Base-by-base conservation (phyloP, 2,113 vertebrate species). In the Catharus minimus region DNA sequence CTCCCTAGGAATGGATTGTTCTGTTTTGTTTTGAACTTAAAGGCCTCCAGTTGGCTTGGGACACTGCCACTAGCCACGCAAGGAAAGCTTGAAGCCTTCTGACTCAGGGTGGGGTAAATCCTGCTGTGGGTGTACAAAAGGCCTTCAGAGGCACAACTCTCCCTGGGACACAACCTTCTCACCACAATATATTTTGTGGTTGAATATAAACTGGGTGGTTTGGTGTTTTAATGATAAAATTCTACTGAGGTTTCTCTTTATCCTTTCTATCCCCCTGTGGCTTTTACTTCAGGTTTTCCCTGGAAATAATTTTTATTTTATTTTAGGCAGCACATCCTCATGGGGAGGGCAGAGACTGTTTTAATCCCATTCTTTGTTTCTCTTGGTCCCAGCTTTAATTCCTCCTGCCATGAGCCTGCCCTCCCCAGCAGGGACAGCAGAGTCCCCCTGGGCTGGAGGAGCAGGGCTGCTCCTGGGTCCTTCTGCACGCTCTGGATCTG, bases 31-130 rank as follows among this genome's bases (percentile, higher is more conserved):
- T 90, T 82, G 66, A 78, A 75, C 28, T 95, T 75, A 50, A 94
- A 93, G 69, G 58, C 73, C 62, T 94, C 73, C 81, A 86, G 38
- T 89, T 95, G 91, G 41, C 74, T 88, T 94, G 94, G 83, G 82
- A 83, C 20, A 44, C 26, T 95, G 93, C 76, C 92, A 91, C 49
- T 38, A 81, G 76, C 69, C 83, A 76, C 12, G 12, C 66, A 86
- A 88, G 64, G 86, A 90, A 72, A 90, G 46, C 55, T 5, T 68
- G 77, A 93, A 83, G 28, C 36, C 50, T 92, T 94, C 23, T 57
- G 91, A 15, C 55, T 47, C 15, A 14, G 57, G 33, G 66, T 66
- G 81, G 62, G 66, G 69, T 93, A 19, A 78, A 38, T 78, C 66
- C 66, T 66, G 11, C 57, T 52, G 62, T 17, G 61, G 33, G 9